phyloP scores from a whole-genome alignment of 2,888 invertebrate species.

The Colletes collaris region DNA sequence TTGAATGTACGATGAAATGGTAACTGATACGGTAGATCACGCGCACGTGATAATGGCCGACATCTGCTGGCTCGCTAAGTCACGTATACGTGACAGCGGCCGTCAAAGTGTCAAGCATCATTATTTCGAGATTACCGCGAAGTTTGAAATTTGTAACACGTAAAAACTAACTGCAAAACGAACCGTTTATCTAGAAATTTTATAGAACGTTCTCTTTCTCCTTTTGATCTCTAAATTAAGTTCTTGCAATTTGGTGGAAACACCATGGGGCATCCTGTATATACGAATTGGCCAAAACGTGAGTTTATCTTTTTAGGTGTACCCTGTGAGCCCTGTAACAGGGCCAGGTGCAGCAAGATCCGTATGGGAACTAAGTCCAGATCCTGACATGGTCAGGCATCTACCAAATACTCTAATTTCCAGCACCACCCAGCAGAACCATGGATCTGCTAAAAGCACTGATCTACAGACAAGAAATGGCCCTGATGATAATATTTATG shows the following conservation, averaged over 20 bases:
- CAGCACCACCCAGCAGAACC: slow-evolving; percentile 74
- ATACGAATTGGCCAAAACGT: background rate
- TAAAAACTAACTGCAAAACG: background rate
- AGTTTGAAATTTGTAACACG: slow-evolving; percentile 23
- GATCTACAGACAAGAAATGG: slow-evolving; percentile 72
- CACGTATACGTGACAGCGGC: too few relatives aligned
- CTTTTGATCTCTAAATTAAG: too few relatives aligned
- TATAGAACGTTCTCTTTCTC: too few relatives aligned
- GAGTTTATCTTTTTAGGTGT: slow-evolving; percentile 71
- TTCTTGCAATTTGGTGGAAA: too few relatives aligned
- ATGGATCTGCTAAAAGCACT: slow-evolving; percentile 58
- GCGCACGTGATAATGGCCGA: too few relatives aligned
- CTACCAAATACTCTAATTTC: slow-evolving; percentile 80
- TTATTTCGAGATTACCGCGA: slow-evolving; percentile 28
- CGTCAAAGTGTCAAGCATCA: too few relatives aligned
- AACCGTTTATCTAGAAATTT: too few relatives aligned
- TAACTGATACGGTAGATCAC: too few relatives aligned
- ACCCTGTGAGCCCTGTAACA: slow-evolving; percentile 83
- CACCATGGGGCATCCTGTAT: too few relatives aligned
- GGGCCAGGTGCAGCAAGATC: slow-evolving; percentile 95
- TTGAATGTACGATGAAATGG: too few relatives aligned
- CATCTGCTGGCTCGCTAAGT: too few relatives aligned
- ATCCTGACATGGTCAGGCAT: slow-evolving; percentile 82
- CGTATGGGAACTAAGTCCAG: slow-evolving; percentile 90
- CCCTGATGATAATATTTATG: slow-evolving; percentile 78